Base-by-base conservation (phyloP, 1,140 invertebrate species). In the Drosophila guanche region DNA sequence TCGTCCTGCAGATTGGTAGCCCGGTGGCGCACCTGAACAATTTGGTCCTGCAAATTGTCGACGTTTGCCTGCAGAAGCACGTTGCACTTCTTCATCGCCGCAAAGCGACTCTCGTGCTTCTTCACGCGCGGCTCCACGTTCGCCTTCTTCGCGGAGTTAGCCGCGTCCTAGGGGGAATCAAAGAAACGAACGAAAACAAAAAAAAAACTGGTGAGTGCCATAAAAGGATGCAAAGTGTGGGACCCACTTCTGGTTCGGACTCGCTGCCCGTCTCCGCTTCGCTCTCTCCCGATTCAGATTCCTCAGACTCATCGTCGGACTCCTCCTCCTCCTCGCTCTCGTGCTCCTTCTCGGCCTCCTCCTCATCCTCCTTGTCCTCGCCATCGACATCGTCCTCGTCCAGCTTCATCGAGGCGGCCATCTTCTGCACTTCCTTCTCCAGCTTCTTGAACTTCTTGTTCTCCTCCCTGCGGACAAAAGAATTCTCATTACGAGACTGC, bases 391-490 rank as follows among this genome's bases (percentile, higher is more conserved):
- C 95, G n/a, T 95, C 95, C 10, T 95, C 95, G 3, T 93, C 93
- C 73, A 96, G 95, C 62, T 95, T 96, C 94, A 97, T 95, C 59
- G 97, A 92, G 14, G 94, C 95, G 0, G 96, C 96, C 96, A 97
- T 97, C 92, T 97, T 97, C 76, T 97, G 95, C 3, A 97, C 96
- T 92, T 97, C 96, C 74, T 96, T 96, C 90, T 97, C 96, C 33
- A 97, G 89, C 48, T 94, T 93, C 80, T 95, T 95, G 80, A 94
- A 96, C 90, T 95, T 95, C 74, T 95, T 95, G 74, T 95, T 95
- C 74, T 95, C 95, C 45, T 95, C 94, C 76, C 93, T 94, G 65
- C 14, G 83, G 90, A 43, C 8, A 0, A 4, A 23, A 10, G 14
- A 41, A 10, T 12, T 1, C 29, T 43, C 45, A 40, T 65, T 56